These are phyloP conservation scores for Aptenodytes forsteri DNA, from an alignment of 2,113 vertebrate genomes.

Conservation along the genomic window DNA sequence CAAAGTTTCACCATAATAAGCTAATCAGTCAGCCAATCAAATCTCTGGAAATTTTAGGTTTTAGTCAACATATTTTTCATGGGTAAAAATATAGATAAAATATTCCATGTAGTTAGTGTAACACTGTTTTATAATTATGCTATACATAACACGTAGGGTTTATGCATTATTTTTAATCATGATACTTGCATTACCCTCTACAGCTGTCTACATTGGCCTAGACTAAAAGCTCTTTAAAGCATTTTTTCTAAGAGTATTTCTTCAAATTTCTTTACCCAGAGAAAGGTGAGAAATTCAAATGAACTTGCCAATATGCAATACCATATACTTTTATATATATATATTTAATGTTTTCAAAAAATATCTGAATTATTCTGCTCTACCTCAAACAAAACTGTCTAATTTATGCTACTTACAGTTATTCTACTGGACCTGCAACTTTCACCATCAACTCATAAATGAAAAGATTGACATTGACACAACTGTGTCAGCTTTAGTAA, in stretches of 20 bases:
- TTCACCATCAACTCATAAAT: not conserved
- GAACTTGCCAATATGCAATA: not conserved
- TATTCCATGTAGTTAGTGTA: not conserved
- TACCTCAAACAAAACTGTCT: not conserved
- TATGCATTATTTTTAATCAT: not conserved
- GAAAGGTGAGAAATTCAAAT: not conserved
- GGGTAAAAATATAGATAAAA: not conserved
- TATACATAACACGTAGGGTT: not conserved
- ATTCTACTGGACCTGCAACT: not conserved
- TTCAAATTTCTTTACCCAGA: not conserved
- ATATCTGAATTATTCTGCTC: not conserved
- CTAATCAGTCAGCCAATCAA: not conserved
- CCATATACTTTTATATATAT: not conserved
- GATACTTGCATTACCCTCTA: not conserved
- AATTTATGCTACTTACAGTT: not conserved
- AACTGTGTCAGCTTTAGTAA: not conserved
- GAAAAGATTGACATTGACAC: not conserved
- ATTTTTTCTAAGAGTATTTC: not conserved
- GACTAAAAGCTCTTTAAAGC: not conserved
- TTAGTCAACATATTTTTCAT: not conserved
- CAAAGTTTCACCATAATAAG: not conserved
- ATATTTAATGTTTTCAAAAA: not conserved
- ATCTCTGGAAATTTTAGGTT: not conserved
- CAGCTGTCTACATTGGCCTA: not conserved
- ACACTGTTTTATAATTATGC: not conserved